Base-by-base conservation (phyloP, 2,888 invertebrate species). In the Drosophila percnosoma region DNA sequence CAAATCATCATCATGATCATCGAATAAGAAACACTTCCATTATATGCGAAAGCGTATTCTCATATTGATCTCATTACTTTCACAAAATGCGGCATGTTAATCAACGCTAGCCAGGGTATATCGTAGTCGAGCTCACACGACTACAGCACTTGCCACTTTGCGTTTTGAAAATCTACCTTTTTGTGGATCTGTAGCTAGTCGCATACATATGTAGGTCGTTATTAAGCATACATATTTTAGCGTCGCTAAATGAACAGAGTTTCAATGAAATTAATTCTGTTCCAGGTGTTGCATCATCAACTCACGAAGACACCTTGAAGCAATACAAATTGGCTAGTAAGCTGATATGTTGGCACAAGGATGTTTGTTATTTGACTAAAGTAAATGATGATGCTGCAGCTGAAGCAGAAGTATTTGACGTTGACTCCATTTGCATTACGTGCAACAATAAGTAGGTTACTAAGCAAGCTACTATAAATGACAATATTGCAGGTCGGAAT, bases 381-480 rank as follows among this genome's bases (percentile, higher is more conserved):
- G 27, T 65, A 70, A 74, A 38, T 54, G 59, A 68, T 33, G 55
- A 60, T 48, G 55, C 21, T 45, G 64, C 51, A 34, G 42, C 27
- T 29, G 42, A 2, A 29, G 40, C 42, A 34, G 34, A 27, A 55
- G 34, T 51, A 54, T 31, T 36, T 52, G 59, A 33, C 38, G 31
- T 15, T 49, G 58, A 49, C 38, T 67, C 62, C 70, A 69, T 66
- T 80, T 76, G 75, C 63, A 77, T 79, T 73, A 61, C 65, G 64
- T 74, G 76, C 73, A 84, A 79, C 85, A 82, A 82, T 80, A 80
- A 82, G 82, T 79, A 75, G 78, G 68, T 73, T 80, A 72, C 67
- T 82, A 72, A 82, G 80, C 85, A 75, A 84, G 77, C 81, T 86
- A 78, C 88, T 83, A 67, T 65, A 65, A 69, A 75, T 72, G 75